Base-by-base conservation (phyloP, 2,113 vertebrate species). In the Alectura lathami region DNA sequence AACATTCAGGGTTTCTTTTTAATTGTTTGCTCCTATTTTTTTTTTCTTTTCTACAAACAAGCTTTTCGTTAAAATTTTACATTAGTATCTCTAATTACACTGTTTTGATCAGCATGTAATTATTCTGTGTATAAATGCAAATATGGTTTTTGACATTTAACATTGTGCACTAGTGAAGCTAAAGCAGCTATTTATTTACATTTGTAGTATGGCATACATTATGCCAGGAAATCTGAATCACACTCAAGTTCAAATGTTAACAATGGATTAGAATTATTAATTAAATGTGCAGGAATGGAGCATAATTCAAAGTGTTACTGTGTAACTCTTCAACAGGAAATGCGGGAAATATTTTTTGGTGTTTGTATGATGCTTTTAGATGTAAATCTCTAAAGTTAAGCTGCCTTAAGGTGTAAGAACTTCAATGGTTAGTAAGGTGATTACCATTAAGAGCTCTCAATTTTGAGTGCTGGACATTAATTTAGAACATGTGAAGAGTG, bases 231-330 rank as follows among this genome's bases (percentile, higher is more conserved):
- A 90, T 91, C 57, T 85, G 73, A 91, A 80, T 70, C 51, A 72
- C 32, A 40, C 22, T 81, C 48, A 53, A 89, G 93, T 95, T 96
- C 89, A 96, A 72, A 91, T 86, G 83, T 96, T 94, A 96, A 77
- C 20, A 86, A 9, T 51, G 50, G 70, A 88, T 93, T 92, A 64
- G 68, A 89, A 96, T 96, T 68, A 79, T 83, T 90, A 16, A 92
- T 91, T 91, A 95, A 83, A 83, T 63, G 24, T 48, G 72, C 62
- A 91, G 32, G 51, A 75, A 91, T 47, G 21, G n/a, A 75, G 42
- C 40, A 43, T 40, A 85, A 76, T 79, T 95, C 81, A 92, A 88
- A 54, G 40, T 90, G 24, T 38, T 50, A 59, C 4, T 88, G 32
- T 80, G 48, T 47, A 76, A 14, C 63, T 14, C 53, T 81, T 78